Evolutionary conservation across 2,797 vertebrate species (phyloP), one percentile per base, ranked within the genome.

Genomic region (Acanthurus leucopareius): DNA sequence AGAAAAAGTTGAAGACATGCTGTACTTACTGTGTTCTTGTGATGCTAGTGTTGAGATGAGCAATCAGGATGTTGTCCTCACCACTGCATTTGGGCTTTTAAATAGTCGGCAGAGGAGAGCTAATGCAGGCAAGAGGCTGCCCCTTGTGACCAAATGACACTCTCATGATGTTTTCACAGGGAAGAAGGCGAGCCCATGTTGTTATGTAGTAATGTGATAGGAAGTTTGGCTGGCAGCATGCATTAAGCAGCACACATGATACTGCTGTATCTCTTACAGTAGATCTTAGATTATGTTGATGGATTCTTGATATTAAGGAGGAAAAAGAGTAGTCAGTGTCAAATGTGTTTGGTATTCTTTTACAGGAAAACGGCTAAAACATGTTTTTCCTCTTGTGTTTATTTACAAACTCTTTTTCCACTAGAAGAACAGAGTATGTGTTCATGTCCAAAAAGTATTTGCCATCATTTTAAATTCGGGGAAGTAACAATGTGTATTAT

Each of bases 41-140:
- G 85, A 77, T 86, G 78, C 42, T 56, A 71, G 14, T 78, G 80
- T 53, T 62, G 79, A 84, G 83, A 69, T 76, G 83, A 84, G 68
- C 57, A 77, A 58, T 70, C 80, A 54, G 75, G 61, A 73, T 68
- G 69, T 71, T 69, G 72, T 82, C 74, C 60, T 76, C 78, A 59
- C 65, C 58, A 51, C 78, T 44, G 78, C 77, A 63, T 65, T 38
- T 73, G 62, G 60, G 61, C 86, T 94, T 75, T 93, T 95, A 94
- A 90, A 92, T 91, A 91, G 83, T 85, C 83, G 75, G 74, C 75
- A 54, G 73, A 92, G 90, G 19, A 47, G 42, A 71, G 79, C 90
- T 89, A 88, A 86, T 81, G 80, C 73, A 80, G 75, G 73, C 79
- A 79, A 88, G 87, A 90, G 54, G 66, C 89, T 88, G 89, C 91